Conservation (phyloP, 2,113 vertebrate genomes). For the Scytalopus superciliaris region DNA sequence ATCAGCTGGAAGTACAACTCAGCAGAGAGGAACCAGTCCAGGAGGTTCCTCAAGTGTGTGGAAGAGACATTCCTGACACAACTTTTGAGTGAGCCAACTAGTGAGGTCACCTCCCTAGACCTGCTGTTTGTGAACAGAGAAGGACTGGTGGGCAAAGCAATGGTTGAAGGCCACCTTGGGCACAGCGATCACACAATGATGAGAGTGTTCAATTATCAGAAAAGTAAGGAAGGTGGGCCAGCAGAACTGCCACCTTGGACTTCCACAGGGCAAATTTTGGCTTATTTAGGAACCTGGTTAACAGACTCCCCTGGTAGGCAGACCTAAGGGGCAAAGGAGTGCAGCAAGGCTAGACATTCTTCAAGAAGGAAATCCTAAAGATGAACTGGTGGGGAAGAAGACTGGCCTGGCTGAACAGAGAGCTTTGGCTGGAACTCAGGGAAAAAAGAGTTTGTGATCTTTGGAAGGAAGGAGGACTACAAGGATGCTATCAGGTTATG, state of each 20-base stretch:
- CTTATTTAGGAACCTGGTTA: background rate
- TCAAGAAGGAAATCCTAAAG: background rate
- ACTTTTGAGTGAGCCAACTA: background rate
- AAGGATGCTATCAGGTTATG: background rate
- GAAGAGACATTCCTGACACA: background rate
- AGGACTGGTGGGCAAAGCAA: fast-evolving
- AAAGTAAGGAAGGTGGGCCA: background rate
- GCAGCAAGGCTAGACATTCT: background rate
- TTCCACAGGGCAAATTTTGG: background rate
- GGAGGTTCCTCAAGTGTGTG: background rate
- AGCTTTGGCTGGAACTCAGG: background rate
- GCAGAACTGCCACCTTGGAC: background rate
- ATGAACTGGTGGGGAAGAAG: background rate
- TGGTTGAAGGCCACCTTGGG: background rate
- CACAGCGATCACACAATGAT: background rate
- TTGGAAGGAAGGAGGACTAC: background rate
- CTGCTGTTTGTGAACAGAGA: background rate
- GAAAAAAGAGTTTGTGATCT: background rate
- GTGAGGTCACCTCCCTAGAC: background rate
- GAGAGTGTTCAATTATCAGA: background rate
- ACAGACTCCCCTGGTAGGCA: background rate
- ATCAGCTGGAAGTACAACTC: background rate
- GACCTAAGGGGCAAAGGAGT: background rate
- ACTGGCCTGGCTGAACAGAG: background rate
- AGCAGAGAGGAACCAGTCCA: background rate